Evolutionary conservation across 2,797 vertebrate species (phyloP).

Genomic region (Lindbergichthys nudifrons): DNA sequence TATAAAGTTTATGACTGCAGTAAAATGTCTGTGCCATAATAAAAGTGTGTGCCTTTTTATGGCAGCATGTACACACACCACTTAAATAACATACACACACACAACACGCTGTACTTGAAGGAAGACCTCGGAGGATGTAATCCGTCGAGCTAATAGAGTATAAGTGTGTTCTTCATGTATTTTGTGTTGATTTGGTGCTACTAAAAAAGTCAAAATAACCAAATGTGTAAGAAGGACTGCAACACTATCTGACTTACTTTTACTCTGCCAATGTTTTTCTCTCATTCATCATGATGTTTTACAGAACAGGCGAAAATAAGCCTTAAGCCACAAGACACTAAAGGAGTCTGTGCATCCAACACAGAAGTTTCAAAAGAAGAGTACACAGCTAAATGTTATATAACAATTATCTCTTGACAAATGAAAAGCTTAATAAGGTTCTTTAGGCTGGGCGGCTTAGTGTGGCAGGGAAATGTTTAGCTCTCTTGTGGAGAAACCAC

Average conservation of each 20-base stretch:
- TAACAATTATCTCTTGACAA: too few species aligned
- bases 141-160: not conserved
- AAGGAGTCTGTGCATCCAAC: not conserved
- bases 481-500: not conserved
- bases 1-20: constrained; percentile 35
- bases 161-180: not conserved
- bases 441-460: not conserved
- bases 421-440: not conserved
- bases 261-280: not conserved
- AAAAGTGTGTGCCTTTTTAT: constrained; percentile 12
- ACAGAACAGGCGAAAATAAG: not conserved
- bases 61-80: not conserved
- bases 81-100: not conserved
- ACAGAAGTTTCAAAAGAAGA: not conserved
- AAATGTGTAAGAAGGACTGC: not conserved
- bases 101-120: constrained; percentile 2
- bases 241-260: not conserved
- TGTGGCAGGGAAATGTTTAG: not conserved
- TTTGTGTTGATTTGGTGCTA: not conserved
- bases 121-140: not conserved
- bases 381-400: not conserved
- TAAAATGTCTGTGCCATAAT: constrained; percentile 23
- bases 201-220: not conserved
- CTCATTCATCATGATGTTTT: not conserved
- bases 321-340: not conserved